These are phyloP conservation scores for Siniperca knerii DNA, from an alignment of 2,113 vertebrate genomes.

Conservation along the genomic window DNA sequence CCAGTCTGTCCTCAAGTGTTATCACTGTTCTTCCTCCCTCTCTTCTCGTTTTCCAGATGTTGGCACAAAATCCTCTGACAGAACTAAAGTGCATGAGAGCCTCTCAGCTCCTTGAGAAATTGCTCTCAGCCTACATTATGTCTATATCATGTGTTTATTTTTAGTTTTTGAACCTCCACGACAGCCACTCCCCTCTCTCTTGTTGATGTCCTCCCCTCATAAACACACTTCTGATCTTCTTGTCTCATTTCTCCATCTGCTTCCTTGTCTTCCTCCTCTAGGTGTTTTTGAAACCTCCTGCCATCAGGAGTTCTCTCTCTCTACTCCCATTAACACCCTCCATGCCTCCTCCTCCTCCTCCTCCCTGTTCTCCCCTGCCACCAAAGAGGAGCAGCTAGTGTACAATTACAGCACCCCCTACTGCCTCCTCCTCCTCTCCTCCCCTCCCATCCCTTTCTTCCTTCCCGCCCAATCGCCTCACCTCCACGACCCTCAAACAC, in stretches of 20 bases:
- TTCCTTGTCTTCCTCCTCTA: constrained; percentile 74
- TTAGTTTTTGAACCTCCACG: constrained; percentile 34
- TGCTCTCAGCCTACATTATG: constrained; percentile 37
- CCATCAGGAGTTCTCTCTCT: constrained; percentile 51
- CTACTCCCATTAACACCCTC: constrained; percentile 72
- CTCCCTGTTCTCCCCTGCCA: constrained; percentile 45
- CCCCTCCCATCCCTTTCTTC: constrained; percentile 56
- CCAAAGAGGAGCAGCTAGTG: constrained; percentile 84
- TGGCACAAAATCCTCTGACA: constrained; percentile 20
- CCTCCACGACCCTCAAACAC: constrained; percentile 74
- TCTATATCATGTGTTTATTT: constrained; percentile 35
- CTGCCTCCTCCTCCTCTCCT: constrained; percentile 53
- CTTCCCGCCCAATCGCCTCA: constrained; percentile 53
- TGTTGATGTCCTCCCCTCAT: constrained; percentile 26
- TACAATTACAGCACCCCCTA: constrained; percentile 88
- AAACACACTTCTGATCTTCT: constrained; percentile 69
- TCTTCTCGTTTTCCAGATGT: constrained; percentile 70
- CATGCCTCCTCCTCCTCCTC: neutral
- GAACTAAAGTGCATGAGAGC: constrained; percentile 28
- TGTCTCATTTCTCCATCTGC: constrained; percentile 64
- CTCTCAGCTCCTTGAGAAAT: constrained; percentile 43
- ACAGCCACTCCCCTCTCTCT: neutral
- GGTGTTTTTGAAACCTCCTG: constrained; percentile 41
- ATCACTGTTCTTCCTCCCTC: constrained; percentile 47
- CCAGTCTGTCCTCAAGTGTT: constrained; percentile 62